phyloP scores from a whole-genome alignment of 2,888 invertebrate species.

The Limnephilus auricula region DNA sequence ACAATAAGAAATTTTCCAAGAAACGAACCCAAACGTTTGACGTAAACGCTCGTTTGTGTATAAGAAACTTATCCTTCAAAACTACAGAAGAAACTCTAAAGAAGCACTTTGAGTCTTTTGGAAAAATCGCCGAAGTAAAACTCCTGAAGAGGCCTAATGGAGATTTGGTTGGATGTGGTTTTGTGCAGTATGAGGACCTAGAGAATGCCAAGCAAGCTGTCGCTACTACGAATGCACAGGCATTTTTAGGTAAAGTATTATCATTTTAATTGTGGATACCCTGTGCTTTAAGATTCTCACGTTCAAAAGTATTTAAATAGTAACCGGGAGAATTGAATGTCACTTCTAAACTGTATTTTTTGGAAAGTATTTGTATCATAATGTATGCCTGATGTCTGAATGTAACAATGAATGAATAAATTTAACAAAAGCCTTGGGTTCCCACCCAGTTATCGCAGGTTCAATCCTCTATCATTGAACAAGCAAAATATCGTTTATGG shows the following conservation, averaged over 20 bases:
- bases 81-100: constrained; percentile 84
- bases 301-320: too few species aligned
- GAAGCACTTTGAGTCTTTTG: constrained; percentile 85
- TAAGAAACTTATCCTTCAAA: constrained; percentile 85
- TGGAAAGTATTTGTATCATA: too few species aligned
- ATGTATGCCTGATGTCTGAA: too few species aligned
- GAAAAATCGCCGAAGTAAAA: constrained; percentile 86
- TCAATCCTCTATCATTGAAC: too few species aligned
- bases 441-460: too few species aligned
- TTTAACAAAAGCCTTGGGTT: too few species aligned
- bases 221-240: constrained; percentile 82
- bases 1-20: constrained; percentile 50
- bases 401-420: too few species aligned
- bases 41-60: constrained; percentile 79
- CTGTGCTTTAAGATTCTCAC: neutral
- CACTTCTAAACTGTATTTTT: too few species aligned
- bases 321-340: too few species aligned
- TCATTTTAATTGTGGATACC: neutral
- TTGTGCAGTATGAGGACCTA: constrained; percentile 88
- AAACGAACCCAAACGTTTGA: constrained; percentile 67
- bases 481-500: too few species aligned
- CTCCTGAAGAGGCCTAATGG: constrained; percentile 86
- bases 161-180: constrained; percentile 90
- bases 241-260: constrained; percentile 76
- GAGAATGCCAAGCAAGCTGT: constrained; percentile 90